phyloP scores from a whole-genome alignment of 2,888 invertebrate genomes.

The Dichetophora obliterata region DNA sequence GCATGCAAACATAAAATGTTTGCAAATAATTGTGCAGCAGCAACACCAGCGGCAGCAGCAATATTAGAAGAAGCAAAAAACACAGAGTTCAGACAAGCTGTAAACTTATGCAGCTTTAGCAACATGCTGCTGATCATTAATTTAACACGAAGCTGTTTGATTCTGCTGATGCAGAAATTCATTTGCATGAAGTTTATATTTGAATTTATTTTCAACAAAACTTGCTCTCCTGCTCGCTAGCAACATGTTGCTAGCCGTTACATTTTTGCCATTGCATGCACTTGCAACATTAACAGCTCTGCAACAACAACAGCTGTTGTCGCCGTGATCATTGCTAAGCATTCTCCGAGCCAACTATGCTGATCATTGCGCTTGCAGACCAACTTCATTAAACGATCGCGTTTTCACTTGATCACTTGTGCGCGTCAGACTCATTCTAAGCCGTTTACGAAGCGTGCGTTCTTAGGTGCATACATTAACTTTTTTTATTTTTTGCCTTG shows the following conservation, averaged over 20 bases:
- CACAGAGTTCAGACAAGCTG: neutral
- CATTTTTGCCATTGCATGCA: neutral
- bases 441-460: no score
- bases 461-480: no score
- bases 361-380: neutral
- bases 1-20: neutral
- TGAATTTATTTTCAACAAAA: neutral
- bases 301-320: conserved; percentile 15
- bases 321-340: neutral
- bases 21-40: neutral
- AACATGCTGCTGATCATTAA: conserved; percentile 8
- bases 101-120: neutral
- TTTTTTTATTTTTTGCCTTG: no score
- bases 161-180: no score
- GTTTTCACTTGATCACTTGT: conserved; percentile 40
- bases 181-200: no score
- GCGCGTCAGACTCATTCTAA: neutral
- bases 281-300: neutral
- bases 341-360: neutral
- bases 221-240: neutral
- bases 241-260: neutral
- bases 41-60: neutral
- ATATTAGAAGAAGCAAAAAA: neutral
- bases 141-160: no score
- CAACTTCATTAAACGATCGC: conserved; percentile 39